Percentiles rank a stretch among this genome's conserved stretches.
These are phyloP conservation scores for Pluvianellus socialis DNA, from an alignment of 2,113 vertebrate species.

Conservation along the genomic window DNA sequence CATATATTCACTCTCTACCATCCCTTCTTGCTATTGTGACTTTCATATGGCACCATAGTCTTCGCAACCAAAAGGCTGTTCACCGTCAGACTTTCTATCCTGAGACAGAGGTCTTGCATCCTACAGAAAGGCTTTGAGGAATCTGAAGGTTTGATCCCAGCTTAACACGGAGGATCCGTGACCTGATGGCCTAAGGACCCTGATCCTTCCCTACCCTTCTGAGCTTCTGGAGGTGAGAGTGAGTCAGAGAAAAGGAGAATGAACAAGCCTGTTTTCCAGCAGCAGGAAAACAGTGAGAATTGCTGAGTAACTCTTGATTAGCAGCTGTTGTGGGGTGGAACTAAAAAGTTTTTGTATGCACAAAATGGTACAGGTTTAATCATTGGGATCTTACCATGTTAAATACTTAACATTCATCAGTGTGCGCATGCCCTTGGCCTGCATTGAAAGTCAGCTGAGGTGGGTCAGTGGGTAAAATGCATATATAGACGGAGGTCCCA, in stretches of 20 bases:
- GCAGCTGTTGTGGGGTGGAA: not conserved
- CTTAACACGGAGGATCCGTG: not conserved
- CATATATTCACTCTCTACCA: not conserved
- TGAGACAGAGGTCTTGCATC: not conserved
- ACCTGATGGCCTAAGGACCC: not conserved
- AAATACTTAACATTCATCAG: not conserved
- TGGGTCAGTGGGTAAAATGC: not conserved
- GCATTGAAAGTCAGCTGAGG: not conserved
- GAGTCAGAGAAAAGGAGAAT: not conserved
- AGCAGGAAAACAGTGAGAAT: not conserved
- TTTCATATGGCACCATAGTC: not conserved
- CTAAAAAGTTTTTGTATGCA: not conserved
- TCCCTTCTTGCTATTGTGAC: not conserved
- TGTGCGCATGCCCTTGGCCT: not conserved
- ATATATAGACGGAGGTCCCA: not conserved
- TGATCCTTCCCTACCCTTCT: not conserved
- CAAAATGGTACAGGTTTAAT: not conserved
- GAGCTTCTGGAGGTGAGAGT: not conserved
- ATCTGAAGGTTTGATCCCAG: not conserved
- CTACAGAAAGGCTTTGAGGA: not conserved
- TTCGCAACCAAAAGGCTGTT: not conserved
- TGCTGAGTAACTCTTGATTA: not conserved
- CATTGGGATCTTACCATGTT: not conserved
- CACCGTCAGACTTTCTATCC: not conserved
- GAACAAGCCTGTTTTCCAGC: not conserved